These are phyloP conservation scores for Cephalopholis sonnerati DNA, from an alignment of 2,113 vertebrate genomes.

Conservation along the genomic window DNA sequence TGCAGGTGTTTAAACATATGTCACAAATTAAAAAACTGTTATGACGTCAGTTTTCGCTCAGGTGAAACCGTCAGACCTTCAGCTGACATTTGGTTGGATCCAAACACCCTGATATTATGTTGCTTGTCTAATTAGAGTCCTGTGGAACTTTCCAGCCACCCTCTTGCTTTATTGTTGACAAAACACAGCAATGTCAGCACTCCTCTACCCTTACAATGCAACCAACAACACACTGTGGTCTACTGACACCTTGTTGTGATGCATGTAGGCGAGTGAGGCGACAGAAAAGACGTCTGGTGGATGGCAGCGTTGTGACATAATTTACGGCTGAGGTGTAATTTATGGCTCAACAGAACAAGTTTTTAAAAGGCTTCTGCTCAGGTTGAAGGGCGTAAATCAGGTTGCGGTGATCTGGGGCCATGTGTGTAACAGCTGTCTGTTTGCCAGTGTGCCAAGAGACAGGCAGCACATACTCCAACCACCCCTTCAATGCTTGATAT, in stretches of 20 bases:
- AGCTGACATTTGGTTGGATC: slow-evolving; percentile 33
- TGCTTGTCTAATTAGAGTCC: slow-evolving; percentile 42
- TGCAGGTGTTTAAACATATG: neutral
- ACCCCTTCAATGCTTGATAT: slow-evolving; percentile 45
- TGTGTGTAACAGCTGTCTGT: slow-evolving; percentile 55
- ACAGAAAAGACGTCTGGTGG: slow-evolving; percentile 14
- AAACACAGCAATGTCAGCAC: slow-evolving; percentile 67
- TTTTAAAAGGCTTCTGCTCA: slow-evolving; percentile 8
- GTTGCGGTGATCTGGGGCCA: slow-evolving; percentile 21
- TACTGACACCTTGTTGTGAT: slow-evolving; percentile 33
- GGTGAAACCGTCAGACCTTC: slow-evolving; percentile 26
- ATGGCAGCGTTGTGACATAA: slow-evolving; percentile 13
- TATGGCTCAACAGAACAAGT: slow-evolving; percentile 10
- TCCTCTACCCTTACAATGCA: slow-evolving; percentile 52
- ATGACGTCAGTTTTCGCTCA: slow-evolving; percentile 39
- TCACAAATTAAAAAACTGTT: slow-evolving; percentile 2
- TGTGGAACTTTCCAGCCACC: slow-evolving; percentile 79
- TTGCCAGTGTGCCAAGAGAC: slow-evolving; percentile 43
- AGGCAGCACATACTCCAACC: slow-evolving; percentile 16
- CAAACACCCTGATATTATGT: slow-evolving; percentile 53
- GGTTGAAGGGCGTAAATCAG: slow-evolving; percentile 33
- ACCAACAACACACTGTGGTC: slow-evolving; percentile 69
- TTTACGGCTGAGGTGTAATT: slow-evolving; percentile 8
- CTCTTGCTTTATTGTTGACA: slow-evolving; percentile 72
- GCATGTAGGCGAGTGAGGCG: slow-evolving; percentile 33